These are phyloP conservation scores for Stichopus chloronotus DNA, from an alignment of 35 echinoderm and acorn worm genomes.

Conservation along the genomic window DNA sequence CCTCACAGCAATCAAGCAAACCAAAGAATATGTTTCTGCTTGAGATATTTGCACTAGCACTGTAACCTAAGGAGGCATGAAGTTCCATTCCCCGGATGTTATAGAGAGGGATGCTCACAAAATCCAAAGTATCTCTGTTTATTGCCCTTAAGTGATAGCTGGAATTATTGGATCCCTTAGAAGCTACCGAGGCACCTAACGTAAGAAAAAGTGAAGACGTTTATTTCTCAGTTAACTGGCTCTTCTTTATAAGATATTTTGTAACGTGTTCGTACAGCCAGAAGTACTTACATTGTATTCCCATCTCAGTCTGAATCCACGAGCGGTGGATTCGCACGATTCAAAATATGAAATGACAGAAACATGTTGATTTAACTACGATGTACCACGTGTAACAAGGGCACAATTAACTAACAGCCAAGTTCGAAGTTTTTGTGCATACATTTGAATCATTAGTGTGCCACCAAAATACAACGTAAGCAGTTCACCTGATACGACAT, in stretches of 20 bases:
- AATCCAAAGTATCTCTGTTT: slow-evolving; percentile 64
- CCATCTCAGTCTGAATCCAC: not conserved
- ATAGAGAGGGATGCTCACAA: slow-evolving; percentile 58
- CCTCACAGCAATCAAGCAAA: slow-evolving; percentile 43
- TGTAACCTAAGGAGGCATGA: slow-evolving; percentile 57
- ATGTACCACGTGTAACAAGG: too few relatives aligned
- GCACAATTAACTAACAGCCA: too few relatives aligned
- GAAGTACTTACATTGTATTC: not conserved
- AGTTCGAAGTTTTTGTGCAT: too few relatives aligned
- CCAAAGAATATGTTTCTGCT: slow-evolving; percentile 47
- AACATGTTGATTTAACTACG: too few relatives aligned
- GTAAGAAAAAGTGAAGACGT: not conserved
- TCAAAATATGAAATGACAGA: too few relatives aligned
- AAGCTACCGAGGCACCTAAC: slow-evolving; percentile 34
- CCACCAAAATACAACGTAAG: too few relatives aligned
- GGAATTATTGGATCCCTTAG: not conserved
- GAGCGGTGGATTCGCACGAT: too few relatives aligned
- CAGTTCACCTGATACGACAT: too few relatives aligned
- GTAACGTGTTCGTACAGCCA: not conserved
- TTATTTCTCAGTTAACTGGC: not conserved
- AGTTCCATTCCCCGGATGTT: slow-evolving; percentile 60
- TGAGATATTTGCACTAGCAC: slow-evolving; percentile 30
- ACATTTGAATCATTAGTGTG: too few relatives aligned
- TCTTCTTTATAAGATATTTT: not conserved
- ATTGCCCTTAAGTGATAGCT: slow-evolving; percentile 54